Evolutionary conservation across 1,140 invertebrate species (phyloP), one percentile per base, ranked within the genome.

Genomic region (Drosophila nigrodunni): DNA sequence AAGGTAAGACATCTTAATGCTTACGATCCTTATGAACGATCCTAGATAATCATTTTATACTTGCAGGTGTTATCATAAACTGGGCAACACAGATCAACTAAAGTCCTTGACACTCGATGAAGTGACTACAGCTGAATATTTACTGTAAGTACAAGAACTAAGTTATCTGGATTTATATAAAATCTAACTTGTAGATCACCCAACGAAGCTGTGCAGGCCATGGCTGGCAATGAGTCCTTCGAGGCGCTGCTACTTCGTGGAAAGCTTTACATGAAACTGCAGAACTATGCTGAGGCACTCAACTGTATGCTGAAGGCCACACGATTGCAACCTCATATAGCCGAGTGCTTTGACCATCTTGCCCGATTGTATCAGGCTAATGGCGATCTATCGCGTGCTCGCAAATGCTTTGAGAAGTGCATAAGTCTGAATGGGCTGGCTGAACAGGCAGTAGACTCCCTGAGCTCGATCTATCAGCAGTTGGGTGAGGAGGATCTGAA

Each of bases 391-490:
- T 93, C 94, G 41, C 95, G 96, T 82, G 95, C 96, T 3, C 94
- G 94, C 75, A 95, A 96, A 86, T 98, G 97, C 93, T 97, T 95
- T 92, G 95, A 97, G 91, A 97, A 97, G 92, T 95, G 96, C 34
- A 94, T 96, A 67, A 95, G 95, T 81, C 93, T 98, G 2, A 96
- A 97, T 93, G 94, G 94, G 15, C 92, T 93, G 64, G 95, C 94
- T 65, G 93, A 94, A 41, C 93, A 95, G 74, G 95, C 95, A 66
- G 95, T 95, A 18, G 94, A 95, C 86, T 94, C 95, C 72, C 93
- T 98, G 13, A 97, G 96, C 92, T 95, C 96, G 80, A 93, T 96
- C 34, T 96, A 97, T 85, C 94, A 94, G 70, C 93, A 94, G 72
- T 85, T 95, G 41, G 94, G 95, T 76, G 94, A 96, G 75, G 94